These are phyloP conservation scores for Ormyrus thymus DNA, from an alignment of 2,888 invertebrate genomes.

Conservation along the genomic window DNA sequence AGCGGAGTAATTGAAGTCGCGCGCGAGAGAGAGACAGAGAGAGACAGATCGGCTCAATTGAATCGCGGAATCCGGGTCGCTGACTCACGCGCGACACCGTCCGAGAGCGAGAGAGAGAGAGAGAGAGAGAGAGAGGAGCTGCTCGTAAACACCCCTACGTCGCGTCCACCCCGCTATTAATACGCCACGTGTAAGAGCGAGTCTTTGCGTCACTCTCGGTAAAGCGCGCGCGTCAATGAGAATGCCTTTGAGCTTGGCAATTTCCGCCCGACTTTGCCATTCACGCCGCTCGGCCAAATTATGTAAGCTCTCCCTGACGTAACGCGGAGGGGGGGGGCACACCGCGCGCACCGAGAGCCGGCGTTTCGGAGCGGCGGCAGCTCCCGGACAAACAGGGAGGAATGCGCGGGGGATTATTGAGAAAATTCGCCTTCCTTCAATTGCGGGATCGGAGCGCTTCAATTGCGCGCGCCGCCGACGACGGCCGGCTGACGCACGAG, in stretches of 20 bases:
- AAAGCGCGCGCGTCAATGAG: constrained; percentile 49
- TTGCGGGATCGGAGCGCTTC: too few relatives aligned
- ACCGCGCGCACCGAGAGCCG: neutral
- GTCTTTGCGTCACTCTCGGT: constrained; percentile 51
- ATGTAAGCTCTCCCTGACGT: too few relatives aligned
- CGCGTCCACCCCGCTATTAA: too few relatives aligned
- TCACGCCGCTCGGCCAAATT: neutral
- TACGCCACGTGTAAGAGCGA: too few relatives aligned
- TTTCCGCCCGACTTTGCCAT: constrained; percentile 10
- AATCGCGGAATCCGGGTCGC: constrained; percentile 19
- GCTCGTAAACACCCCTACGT: neutral
- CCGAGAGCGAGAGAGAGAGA: neutral
- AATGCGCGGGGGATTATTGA: too few relatives aligned
- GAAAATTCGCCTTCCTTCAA: too few relatives aligned
- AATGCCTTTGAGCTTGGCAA: constrained; percentile 47
- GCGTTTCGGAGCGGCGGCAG: neutral
- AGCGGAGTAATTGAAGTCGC: neutral
- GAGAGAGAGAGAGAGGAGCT: constrained; percentile 10
- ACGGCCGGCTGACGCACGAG: too few relatives aligned
- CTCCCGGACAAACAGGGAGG: neutral
- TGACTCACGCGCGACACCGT: constrained; percentile 3
- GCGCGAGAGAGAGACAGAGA: neutral
- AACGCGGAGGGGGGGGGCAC: too few relatives aligned
- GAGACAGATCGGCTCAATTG: constrained; percentile 3
- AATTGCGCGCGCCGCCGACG: too few relatives aligned